Evolutionary conservation across 2,113 vertebrate species (phyloP).

Genomic region (Campylorhamphus procurvoides): DNA sequence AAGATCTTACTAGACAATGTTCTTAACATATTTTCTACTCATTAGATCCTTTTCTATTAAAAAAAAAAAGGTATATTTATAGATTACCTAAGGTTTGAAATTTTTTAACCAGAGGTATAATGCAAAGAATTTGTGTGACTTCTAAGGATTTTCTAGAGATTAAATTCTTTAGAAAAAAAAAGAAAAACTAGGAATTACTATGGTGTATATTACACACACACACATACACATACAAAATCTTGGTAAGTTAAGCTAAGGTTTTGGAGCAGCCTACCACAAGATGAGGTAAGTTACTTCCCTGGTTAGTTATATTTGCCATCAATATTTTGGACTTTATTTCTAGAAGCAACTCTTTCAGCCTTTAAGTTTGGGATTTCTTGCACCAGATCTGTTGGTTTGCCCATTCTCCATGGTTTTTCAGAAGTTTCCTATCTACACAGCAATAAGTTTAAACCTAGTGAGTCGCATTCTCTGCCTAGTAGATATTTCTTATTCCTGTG

Average conservation of each 20-base stretch:
- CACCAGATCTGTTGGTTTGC: neutral
- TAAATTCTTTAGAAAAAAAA: neutral
- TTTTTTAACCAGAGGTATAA: fast-evolving
- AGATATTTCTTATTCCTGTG: neutral
- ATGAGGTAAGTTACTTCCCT: neutral
- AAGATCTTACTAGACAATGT: neutral
- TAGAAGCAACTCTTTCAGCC: neutral
- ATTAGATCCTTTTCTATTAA: neutral
- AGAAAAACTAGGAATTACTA: neutral
- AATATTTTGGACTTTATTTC: neutral
- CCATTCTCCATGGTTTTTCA: neutral
- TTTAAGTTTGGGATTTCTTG: neutral
- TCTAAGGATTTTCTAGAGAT: neutral
- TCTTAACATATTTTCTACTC: neutral
- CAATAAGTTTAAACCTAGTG: neutral
- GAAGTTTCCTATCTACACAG: neutral
- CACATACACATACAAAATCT: neutral
- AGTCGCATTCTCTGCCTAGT: neutral
- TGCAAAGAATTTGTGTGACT: neutral
- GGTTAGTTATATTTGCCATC: neutral
- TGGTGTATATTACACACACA: neutral
- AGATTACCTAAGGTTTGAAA: neutral
- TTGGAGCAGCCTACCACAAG: neutral
- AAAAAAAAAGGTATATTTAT: neutral
- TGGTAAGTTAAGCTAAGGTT: neutral